A percentile compares a stretch with the other conserved stretches of the same genome.
phyloP scores from a whole-genome alignment of 2,888 invertebrate genomes.

The Lochmaea crataegi region DNA sequence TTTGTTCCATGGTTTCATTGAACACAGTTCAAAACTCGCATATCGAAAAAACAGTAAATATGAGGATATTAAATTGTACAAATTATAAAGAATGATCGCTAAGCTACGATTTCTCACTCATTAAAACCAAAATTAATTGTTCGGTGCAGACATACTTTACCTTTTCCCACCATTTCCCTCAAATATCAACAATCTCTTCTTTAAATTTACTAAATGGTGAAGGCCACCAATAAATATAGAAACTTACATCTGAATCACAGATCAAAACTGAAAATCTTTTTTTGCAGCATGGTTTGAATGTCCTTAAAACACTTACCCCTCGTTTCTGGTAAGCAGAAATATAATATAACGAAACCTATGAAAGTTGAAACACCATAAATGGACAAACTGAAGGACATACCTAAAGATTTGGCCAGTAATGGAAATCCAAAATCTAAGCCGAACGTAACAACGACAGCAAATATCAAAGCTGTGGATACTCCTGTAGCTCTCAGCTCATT shows the following conservation, averaged over 20 bases:
- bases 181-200: too few relatives aligned
- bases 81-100: too few relatives aligned
- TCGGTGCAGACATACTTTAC: too few relatives aligned
- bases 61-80: too few relatives aligned
- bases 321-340: slow-evolving; percentile 4
- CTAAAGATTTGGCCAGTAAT: neutral
- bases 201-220: too few relatives aligned
- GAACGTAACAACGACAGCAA: neutral
- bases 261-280: neutral
- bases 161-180: too few relatives aligned
- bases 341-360: neutral
- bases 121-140: too few relatives aligned
- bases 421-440: neutral
- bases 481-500: neutral
- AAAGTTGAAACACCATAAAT: neutral
- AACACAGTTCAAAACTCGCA: too few relatives aligned
- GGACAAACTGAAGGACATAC: neutral
- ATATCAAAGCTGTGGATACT: neutral
- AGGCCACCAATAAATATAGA: too few relatives aligned
- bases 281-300: neutral
- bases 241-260: neutral
- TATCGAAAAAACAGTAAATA: too few relatives aligned
- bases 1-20: too few relatives aligned
- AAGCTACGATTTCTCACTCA: too few relatives aligned
- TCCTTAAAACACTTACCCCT: slow-evolving; percentile 3